A percentile compares a stretch with the other conserved stretches of the same genome.
These are phyloP conservation scores for fruit fly (Drosophila melanogaster) DNA, from an alignment of 1,140 invertebrate species.

Conservation along the genomic window Release_6_plus_ISO1_MT NT_037436.4:7467501-7468000, in stretches of 20 bases:
- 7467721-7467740: constrained; percentile 32
- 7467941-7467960: constrained; percentile 47
- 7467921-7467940: constrained; percentile 44
- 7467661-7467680: background rate
- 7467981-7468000: constrained; percentile 15
- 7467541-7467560: constrained; percentile 1
- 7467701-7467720: too few relatives aligned
- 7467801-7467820: constrained; percentile 1
- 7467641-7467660: constrained; percentile 17
- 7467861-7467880: background rate
- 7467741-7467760: constrained; percentile 30
- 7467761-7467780: constrained; percentile 39
- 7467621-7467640: background rate
- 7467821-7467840: background rate
- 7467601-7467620: background rate
- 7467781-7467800: constrained; percentile 16
- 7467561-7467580: background rate
- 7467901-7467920: background rate
- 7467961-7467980: background rate
- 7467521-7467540: background rate
- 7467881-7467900: background rate
- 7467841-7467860: constrained; percentile 24
- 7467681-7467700: background rate
- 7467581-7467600: background rate
- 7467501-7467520: background rate